Percentiles rank a stretch among this genome's conserved stretches.
Evolutionary conservation across 2,888 invertebrate species (phyloP).

Genomic region (Frankliniella intonsa): DNA sequence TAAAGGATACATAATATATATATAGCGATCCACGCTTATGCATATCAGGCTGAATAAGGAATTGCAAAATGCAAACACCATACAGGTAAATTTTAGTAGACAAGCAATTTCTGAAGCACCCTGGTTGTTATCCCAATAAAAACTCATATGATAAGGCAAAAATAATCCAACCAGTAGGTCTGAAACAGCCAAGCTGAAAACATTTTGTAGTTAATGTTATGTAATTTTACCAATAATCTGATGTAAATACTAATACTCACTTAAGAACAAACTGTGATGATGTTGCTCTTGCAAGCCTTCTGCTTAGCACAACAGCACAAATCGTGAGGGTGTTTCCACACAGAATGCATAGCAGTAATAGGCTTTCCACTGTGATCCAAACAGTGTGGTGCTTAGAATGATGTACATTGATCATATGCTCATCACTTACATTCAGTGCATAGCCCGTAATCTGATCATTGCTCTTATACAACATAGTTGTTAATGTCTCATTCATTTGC

Average conservation of each 20-base stretch:
- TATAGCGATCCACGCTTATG: slow-evolving; percentile 72
- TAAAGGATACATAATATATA: slow-evolving; percentile 73
- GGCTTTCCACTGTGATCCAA: slow-evolving; percentile 64
- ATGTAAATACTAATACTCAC: neutral
- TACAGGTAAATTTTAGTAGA: slow-evolving; percentile 66
- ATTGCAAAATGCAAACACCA: slow-evolving; percentile 70
- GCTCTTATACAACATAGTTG: too few species aligned
- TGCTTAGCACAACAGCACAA: slow-evolving; percentile 64
- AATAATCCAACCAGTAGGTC: slow-evolving; percentile 73
- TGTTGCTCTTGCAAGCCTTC: slow-evolving; percentile 62
- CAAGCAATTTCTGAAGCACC: slow-evolving; percentile 60
- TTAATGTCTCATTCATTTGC: too few species aligned
- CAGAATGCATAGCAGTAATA: slow-evolving; percentile 62
- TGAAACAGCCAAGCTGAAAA: slow-evolving; percentile 62
- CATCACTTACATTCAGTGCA: too few species aligned
- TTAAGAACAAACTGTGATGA: slow-evolving; percentile 73
- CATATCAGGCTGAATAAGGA: slow-evolving; percentile 74
- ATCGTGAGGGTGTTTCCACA: slow-evolving; percentile 72
- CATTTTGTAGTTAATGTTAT: neutral
- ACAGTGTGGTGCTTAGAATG: slow-evolving; percentile 35
- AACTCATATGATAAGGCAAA: slow-evolving; percentile 71
- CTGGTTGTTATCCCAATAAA: slow-evolving; percentile 61
- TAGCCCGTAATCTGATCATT: too few species aligned
- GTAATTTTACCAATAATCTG: too few species aligned
- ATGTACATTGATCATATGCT: too few species aligned